Percentiles rank a stretch among this genome's conserved stretches.
Evolutionary conservation across 2,113 vertebrate genomes (phyloP).

Genomic region (Equus quagga): DNA sequence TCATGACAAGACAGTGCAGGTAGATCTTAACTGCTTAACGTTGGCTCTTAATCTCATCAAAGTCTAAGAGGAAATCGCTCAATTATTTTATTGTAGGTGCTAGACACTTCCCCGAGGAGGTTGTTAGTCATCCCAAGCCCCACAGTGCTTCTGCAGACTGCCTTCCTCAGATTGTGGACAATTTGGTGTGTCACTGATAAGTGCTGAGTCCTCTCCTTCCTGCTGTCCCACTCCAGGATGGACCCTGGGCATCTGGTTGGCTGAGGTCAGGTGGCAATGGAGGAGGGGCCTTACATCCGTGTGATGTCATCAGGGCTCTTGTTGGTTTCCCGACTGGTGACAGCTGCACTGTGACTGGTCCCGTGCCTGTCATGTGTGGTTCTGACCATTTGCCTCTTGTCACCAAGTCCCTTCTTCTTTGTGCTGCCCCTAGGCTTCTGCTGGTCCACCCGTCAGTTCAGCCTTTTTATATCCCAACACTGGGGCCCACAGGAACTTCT

Average conservation of each 20-base stretch:
- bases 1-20: not conserved
- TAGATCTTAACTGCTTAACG: not conserved
- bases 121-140: not conserved
- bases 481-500: not conserved
- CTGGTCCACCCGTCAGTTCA: not conserved
- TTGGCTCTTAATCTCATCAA: not conserved
- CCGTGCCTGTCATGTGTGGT: not conserved
- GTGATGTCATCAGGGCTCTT: no score
- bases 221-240: no score
- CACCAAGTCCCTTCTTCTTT: not conserved
- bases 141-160: not conserved
- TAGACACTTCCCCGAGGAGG: not conserved
- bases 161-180: not conserved
- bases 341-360: not conserved
- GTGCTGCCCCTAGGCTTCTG: not conserved
- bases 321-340: not conserved
- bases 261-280: not conserved
- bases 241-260: not conserved
- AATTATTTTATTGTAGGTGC: not conserved
- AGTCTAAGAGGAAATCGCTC: not conserved
- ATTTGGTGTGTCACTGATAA: not conserved
- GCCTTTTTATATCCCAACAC: not conserved
- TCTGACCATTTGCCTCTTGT: not conserved
- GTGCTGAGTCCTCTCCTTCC: not conserved
- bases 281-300: not conserved